Base-by-base conservation (phyloP, 2,797 vertebrate species). In the Etheostoma perlongum region DNA sequence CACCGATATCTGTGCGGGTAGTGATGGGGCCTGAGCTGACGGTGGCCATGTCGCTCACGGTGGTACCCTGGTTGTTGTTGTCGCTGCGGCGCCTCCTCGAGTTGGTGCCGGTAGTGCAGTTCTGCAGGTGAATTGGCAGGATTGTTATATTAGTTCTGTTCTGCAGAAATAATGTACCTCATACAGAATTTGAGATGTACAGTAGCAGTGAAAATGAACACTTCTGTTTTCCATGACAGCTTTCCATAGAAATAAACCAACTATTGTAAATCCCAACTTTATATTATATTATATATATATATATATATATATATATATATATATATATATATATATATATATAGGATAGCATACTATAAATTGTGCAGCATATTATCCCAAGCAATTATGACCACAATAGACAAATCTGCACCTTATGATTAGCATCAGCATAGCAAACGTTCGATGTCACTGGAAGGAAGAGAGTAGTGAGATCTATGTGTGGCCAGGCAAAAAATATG, bases 21-120 rank as follows among this genome's bases (percentile, higher is more conserved):
- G 27, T 71, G 75, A 95, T 93, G 60, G 86, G 88, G 9, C 89
- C 84, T 0, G 94, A 94, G 76, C 30, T 93, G 59, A 95, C 81
- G 0, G 89, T 95, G 66, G 93, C 91, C 9, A 67, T 61, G 36
- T 93, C 89, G 6, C 89, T 94, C 63, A 95, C 93, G 2, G 78
- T 62, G 6, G 91, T 91, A 23, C 4, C 83, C 23, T 84, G 25
- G 16, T 46, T 16, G 1, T 81, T 19, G 2, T 33, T 16, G 19
- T 14, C 11, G 0, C 77, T 76, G 30, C 92, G 91, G 6, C 85
- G 88, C 54, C 49, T 83, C 52, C 90, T 92, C 0, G 6, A 36
- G 2, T 5, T 33, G 47, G 8, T 47, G 54, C 8, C 1, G 3
- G 14, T 21, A 11, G 79, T 82, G 65, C 94, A 95, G 71, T 93